Evolutionary conservation across 2,113 vertebrate species (phyloP).

Genomic region (Syngnathus scovelli): DNA sequence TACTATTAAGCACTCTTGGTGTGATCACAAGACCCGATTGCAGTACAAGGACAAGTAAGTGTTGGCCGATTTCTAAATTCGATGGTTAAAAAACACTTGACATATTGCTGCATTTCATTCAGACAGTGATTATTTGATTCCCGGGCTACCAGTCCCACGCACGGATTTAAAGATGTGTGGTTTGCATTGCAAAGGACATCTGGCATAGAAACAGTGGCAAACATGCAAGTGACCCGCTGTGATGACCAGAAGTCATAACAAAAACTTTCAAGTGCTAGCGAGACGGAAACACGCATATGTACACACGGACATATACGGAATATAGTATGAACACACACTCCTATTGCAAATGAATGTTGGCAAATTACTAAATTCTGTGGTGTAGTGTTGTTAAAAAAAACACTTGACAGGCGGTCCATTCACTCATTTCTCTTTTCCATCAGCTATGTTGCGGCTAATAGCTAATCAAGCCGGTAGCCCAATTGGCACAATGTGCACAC

Average conservation of each 20-base stretch:
- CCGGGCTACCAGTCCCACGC: too few species aligned
- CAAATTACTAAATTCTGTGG: slow-evolving; percentile 52
- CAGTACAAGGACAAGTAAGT: too few species aligned
- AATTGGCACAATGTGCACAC: slow-evolving; percentile 43
- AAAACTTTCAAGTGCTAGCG: neutral
- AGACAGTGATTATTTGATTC: too few species aligned
- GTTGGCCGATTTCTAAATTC: too few species aligned
- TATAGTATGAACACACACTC: slow-evolving; percentile 30
- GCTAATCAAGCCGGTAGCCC: slow-evolving; percentile 66
- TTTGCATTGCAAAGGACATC: neutral
- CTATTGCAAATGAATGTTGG: slow-evolving; percentile 25
- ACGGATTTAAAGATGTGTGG: too few species aligned
- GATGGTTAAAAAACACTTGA: too few species aligned
- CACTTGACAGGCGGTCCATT: slow-evolving; percentile 22
- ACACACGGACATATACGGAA: slow-evolving; percentile 22
- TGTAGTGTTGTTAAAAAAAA: slow-evolving; percentile 22
- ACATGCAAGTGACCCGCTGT: neutral
- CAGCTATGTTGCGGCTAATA: slow-evolving; percentile 62
- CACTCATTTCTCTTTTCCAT: slow-evolving; percentile 41
- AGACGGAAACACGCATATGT: slow-evolving; percentile 3
- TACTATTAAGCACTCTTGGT: too few species aligned
- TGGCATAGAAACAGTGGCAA: neutral
- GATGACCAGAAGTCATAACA: neutral
- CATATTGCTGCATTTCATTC: too few species aligned
- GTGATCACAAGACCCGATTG: too few species aligned